Evolutionary conservation across 2,888 invertebrate genomes (phyloP).

Genomic region (Thymelicus acteon): DNA sequence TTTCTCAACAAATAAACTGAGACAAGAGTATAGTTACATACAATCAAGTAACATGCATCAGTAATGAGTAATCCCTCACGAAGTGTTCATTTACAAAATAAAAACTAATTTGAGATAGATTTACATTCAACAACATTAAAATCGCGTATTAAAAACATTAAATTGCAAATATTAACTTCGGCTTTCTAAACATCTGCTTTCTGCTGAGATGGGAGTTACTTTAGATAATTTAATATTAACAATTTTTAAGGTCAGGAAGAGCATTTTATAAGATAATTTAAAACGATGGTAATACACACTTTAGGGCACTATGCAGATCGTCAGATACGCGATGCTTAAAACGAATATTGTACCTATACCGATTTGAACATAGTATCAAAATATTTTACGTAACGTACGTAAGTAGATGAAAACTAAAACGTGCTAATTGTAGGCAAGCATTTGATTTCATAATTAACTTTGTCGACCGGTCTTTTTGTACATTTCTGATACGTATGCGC

Average conservation of each 20-base stretch:
- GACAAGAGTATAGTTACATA: not conserved
- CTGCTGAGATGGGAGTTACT: not conserved
- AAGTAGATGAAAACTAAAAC: too few species aligned
- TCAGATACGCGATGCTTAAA: not conserved
- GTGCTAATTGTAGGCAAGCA: too few species aligned
- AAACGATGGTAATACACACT: not conserved
- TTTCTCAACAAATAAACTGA: not conserved
- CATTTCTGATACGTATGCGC: too few species aligned
- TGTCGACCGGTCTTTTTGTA: too few species aligned
- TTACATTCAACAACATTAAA: not conserved
- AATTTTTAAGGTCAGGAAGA: not conserved
- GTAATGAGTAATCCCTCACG: not conserved
- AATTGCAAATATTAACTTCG: not conserved
- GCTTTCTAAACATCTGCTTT: not conserved
- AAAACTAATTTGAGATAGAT: not conserved
- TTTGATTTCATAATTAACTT: too few species aligned
- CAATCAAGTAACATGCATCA: not conserved
- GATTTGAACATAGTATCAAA: not conserved
- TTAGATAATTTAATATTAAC: not conserved
- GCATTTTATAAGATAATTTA: not conserved
- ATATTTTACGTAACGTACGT: too few species aligned
- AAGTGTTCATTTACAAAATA: not conserved
- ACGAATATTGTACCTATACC: slow-evolving; percentile 2
- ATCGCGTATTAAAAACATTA: not conserved
- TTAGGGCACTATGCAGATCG: not conserved